A percentile compares a stretch with the other conserved stretches of the same genome.
Evolutionary conservation across 2,797 vertebrate species (phyloP).

Genomic region (Philypnodon macrostomus): DNA sequence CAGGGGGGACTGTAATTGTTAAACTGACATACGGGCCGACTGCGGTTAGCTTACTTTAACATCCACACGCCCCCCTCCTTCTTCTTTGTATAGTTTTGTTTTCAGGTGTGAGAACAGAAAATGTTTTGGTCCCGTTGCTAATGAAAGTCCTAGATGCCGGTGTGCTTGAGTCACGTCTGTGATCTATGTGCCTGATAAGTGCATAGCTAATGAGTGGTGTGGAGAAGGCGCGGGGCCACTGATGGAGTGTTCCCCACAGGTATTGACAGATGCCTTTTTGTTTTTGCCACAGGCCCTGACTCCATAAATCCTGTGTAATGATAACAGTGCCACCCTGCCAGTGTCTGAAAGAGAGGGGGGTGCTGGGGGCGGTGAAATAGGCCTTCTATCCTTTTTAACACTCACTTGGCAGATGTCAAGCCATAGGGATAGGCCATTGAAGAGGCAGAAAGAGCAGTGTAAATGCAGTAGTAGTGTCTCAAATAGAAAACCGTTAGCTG

Average conservation of each 20-base stretch:
- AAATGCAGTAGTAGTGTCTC: conserved; percentile 64
- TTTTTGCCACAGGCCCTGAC: conserved; percentile 91
- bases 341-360: conserved; percentile 38
- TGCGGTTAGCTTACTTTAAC: conserved; percentile 25
- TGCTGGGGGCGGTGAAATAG: conserved; percentile 64
- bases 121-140: conserved; percentile 83
- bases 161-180: conserved; percentile 94
- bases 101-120: conserved; percentile 81
- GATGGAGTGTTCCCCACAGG: conserved; percentile 88
- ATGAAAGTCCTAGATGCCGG: conserved; percentile 95
- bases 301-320: conserved; percentile 93
- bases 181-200: conserved; percentile 98
- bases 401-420: conserved; percentile 93
- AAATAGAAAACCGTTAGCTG: conserved; percentile 61
- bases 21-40: conserved; percentile 23
- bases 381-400: conserved; percentile 89
- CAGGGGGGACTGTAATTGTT: conserved; percentile 51
- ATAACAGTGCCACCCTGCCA: conserved; percentile 87
- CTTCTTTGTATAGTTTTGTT: conserved; percentile 65
- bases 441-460: conserved; percentile 51
- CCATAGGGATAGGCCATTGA: conserved; percentile 74
- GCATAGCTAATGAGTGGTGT: conserved; percentile 92
- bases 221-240: conserved; percentile 43
- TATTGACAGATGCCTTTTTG: conserved; percentile 98
- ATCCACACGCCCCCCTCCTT: conserved; percentile 32